Evolutionary conservation across 2,797 vertebrate species (phyloP).

Genomic region (Rhinophrynus dorsalis): DNA sequence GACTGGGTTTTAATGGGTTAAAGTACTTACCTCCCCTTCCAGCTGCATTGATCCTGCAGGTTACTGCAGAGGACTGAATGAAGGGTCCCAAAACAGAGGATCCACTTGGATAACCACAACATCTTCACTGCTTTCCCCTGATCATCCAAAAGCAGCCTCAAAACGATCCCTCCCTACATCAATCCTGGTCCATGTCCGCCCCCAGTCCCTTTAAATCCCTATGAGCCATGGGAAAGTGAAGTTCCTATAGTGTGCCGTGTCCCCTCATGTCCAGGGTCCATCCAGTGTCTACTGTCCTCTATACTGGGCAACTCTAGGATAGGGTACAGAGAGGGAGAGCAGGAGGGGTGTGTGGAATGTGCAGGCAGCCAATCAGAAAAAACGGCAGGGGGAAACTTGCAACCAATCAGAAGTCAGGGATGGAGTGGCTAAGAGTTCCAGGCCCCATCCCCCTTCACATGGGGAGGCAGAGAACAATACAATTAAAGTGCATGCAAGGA

Average conservation of each 20-base stretch:
- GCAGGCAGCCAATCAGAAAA: constrained; percentile 26
- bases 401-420: constrained; percentile 51
- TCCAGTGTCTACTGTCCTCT: neutral
- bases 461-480: constrained; percentile 38
- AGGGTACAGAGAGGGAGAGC: neutral
- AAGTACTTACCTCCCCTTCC: constrained; percentile 81
- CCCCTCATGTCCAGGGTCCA: constrained; percentile 9
- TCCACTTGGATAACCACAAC: constrained; percentile 32
- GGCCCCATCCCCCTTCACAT: constrained; percentile 10
- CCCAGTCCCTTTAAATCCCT: constrained; percentile 15
- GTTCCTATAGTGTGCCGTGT: neutral
- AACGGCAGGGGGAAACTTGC: constrained; percentile 52
- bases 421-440: constrained; percentile 8
- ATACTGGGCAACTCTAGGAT: neutral
- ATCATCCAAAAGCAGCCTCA: neutral
- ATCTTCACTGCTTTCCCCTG: constrained; percentile 22
- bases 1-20: neutral
- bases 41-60: constrained; percentile 83
- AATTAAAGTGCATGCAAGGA: constrained; percentile 21
- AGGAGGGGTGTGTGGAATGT: constrained; percentile 24
- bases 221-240: neutral
- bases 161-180: neutral
- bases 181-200: neutral
- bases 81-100: constrained; percentile 53
- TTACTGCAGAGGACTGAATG: constrained; percentile 62